These are phyloP conservation scores for Kryptolebias marmoratus DNA, from an alignment of 2,113 vertebrate species.

Conservation along the genomic window DNA sequence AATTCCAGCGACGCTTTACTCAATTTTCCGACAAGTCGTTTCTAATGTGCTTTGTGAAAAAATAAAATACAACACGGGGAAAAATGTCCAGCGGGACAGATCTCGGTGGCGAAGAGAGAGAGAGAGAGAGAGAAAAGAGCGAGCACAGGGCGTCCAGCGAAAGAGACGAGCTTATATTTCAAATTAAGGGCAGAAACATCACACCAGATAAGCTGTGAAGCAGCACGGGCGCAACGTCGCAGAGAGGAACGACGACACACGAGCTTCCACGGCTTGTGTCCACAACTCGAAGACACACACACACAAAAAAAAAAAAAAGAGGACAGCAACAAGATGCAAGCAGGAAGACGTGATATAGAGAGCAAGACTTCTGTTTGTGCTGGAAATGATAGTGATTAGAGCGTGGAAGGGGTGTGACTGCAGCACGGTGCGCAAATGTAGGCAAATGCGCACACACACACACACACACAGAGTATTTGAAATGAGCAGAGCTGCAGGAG, in stretches of 20 bases:
- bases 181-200: neutral
- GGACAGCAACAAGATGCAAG: neutral
- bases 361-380: neutral
- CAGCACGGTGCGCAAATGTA: neutral
- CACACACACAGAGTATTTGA: slow-evolving; percentile 10
- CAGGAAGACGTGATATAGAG: neutral
- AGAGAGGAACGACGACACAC: neutral
- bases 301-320: no score
- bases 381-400: slow-evolving; percentile 36
- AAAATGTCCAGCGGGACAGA: no score
- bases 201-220: neutral
- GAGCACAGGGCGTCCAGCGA: no score
- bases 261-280: neutral
- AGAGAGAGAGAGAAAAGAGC: no score
- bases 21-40: slow-evolving; percentile 10
- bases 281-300: no score
- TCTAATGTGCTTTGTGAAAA: neutral
- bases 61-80: no score
- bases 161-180: neutral
- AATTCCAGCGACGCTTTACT: neutral
- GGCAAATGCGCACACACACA: neutral
- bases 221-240: neutral
- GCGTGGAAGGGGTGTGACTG: slow-evolving; percentile 15
- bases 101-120: no score
- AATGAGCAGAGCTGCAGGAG: slow-evolving; percentile 39